Conservation (phyloP, 2,797 vertebrate genomes). For the Hippoglossus hippoglossus region DNA sequence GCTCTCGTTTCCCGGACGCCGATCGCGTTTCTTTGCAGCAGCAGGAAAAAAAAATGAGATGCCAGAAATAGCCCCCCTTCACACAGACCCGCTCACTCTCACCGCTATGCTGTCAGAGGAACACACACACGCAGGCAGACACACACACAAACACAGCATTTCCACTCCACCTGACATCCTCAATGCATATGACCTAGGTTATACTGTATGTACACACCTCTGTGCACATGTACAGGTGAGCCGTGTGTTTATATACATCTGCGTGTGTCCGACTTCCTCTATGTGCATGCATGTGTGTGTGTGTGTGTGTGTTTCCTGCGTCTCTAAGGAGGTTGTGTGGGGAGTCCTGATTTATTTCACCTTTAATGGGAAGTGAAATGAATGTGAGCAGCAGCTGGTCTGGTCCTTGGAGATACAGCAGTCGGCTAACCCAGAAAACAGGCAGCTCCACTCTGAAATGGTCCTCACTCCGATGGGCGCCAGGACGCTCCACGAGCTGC, state of each 20-base stretch:
- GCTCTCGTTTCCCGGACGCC: constrained; percentile 84
- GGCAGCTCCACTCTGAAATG: constrained; percentile 60
- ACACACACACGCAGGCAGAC: constrained; percentile 42
- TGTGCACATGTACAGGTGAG: constrained; percentile 21
- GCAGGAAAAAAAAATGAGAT: constrained; percentile 73
- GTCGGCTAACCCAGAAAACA: constrained; percentile 80
- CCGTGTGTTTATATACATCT: constrained; percentile 45
- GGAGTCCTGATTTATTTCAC: constrained; percentile 84
- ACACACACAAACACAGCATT: constrained; percentile 45
- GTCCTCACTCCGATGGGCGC: constrained; percentile 51
- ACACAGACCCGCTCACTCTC: constrained; percentile 78
- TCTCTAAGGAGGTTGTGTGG: constrained; percentile 71
- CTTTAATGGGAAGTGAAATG: constrained; percentile 86
- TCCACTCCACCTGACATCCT: constrained; percentile 66
- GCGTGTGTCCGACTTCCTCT: constrained; percentile 49
- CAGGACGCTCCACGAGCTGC: constrained; percentile 57
- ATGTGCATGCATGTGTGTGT: constrained; percentile 29
- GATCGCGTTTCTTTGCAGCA: constrained; percentile 83
- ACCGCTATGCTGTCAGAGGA: constrained; percentile 71
- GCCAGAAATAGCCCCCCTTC: constrained; percentile 83
- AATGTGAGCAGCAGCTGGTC: constrained; percentile 84
- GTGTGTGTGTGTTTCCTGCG: constrained; percentile 56
- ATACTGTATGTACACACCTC: constrained; percentile 48
- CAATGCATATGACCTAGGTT: constrained; percentile 64
- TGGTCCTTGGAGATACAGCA: constrained; percentile 79